These are phyloP conservation scores for Ennomos erosarius DNA, from an alignment of 2,888 invertebrate genomes.

Conservation along the genomic window DNA sequence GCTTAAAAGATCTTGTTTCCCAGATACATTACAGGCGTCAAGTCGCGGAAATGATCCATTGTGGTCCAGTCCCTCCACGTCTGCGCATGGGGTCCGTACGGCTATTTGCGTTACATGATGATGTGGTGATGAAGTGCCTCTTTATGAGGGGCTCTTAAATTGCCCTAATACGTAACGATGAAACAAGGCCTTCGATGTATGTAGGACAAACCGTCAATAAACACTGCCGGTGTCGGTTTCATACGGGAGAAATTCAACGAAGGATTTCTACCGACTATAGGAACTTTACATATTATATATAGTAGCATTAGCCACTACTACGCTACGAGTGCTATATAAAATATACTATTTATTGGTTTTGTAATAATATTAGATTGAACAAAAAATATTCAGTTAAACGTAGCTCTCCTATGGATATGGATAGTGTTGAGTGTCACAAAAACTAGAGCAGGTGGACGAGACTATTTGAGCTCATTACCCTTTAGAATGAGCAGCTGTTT, in stretches of 20 bases:
- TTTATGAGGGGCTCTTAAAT: constrained; percentile 62
- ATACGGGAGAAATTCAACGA: neutral
- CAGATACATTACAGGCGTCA: constrained; percentile 64
- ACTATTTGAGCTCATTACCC: constrained; percentile 51
- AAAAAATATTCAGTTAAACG: too few relatives aligned
- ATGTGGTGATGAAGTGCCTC: constrained; percentile 68
- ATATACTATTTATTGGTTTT: too few relatives aligned
- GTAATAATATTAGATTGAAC: too few relatives aligned
- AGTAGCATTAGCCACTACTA: too few relatives aligned
- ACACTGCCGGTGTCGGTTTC: constrained; percentile 18
- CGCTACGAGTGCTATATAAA: too few relatives aligned
- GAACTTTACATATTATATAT: too few relatives aligned
- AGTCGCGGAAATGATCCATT: constrained; percentile 78
- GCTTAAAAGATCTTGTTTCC: constrained; percentile 46
- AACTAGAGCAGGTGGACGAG: constrained; percentile 54
- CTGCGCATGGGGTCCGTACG: constrained; percentile 62
- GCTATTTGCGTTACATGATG: constrained; percentile 64
- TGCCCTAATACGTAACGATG: constrained; percentile 41
- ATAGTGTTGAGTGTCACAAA: constrained; percentile 41
- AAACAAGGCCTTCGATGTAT: constrained; percentile 34
- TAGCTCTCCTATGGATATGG: neutral
- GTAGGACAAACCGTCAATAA: constrained; percentile 37
- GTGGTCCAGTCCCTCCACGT: constrained; percentile 60
- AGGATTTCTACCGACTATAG: constrained; percentile 10
- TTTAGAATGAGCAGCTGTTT: constrained; percentile 57